Evolutionary conservation across 2,113 vertebrate species (phyloP), one percentile per base, ranked within the genome.

Genomic region (Zeus faber): DNA sequence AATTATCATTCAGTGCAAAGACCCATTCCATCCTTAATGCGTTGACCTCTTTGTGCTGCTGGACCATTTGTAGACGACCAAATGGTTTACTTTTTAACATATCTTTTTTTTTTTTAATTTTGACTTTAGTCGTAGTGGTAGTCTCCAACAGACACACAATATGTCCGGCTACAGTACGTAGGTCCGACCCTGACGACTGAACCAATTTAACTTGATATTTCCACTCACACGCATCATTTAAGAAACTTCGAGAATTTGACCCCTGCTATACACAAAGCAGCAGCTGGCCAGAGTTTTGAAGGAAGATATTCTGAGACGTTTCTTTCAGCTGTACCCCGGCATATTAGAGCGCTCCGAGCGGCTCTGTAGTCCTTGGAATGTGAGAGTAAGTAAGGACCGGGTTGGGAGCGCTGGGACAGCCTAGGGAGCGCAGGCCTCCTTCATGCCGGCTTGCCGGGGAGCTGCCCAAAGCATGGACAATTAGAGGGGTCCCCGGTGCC

Each of bases 401-500:
- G 69, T 50, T 44, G 71, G 80, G 78, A 78, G 84, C 70, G 49
- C 61, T 70, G 70, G 79, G 77, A 81, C 74, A 77, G 85, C 81
- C 79, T 67, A 79, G 85, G 79, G 81, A 82, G 77, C 49, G 58
- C 62, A 17, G 14, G 72, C 70, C 79, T 74, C 70, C 80, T 79
- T 87, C 87, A n/a, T 83, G 76, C 85, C 80, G 80, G 80, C 77
- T 80, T 88, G 81, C 86, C 84, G 79, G 78, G 83, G 83, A 86
- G 86, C 84, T 55, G 88, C 84, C 85, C 85, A 85, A 84, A 87
- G 85, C 85, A 86, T 81, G 79, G 75, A 89, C 87, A 90, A 89
- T 90, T 91, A 90, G 82, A 85, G 74, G 71, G 81, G 79, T 90
- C 89, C 88, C 88, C 77, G 81, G 85, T 88, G 89, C 77, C 85